Percentiles rank a stretch among this genome's conserved stretches.
Evolutionary conservation across 2,113 vertebrate genomes (phyloP).

Genomic region (Edolisoma coerulescens): DNA sequence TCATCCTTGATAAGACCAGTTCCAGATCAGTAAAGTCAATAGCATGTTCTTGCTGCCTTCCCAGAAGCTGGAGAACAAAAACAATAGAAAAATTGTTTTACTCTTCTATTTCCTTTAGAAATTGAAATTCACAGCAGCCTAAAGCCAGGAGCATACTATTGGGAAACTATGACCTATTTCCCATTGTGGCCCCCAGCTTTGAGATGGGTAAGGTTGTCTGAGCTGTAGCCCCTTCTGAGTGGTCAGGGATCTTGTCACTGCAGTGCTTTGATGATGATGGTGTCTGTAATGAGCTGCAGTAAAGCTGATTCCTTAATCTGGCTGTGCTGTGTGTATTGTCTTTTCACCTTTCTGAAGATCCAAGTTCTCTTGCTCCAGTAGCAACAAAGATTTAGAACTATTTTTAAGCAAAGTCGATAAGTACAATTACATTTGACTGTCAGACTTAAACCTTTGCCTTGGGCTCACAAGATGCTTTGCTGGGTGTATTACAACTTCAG

Average conservation of each 20-base stretch:
- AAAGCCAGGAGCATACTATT: neutral
- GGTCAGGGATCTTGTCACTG: neutral
- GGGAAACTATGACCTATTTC: neutral
- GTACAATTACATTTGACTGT: neutral
- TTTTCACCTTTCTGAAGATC: neutral
- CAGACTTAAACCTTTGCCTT: neutral
- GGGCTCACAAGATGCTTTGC: neutral
- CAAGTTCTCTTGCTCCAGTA: neutral
- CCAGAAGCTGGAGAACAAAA: neutral
- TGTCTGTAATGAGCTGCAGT: neutral
- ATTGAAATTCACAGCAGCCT: neutral
- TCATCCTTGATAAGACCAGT: neutral
- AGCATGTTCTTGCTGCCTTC: neutral
- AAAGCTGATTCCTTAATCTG: neutral
- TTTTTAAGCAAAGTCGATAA: neutral
- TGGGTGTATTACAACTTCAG: neutral
- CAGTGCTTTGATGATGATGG: neutral
- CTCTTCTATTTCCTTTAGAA: neutral
- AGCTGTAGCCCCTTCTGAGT: neutral
- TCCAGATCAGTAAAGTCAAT: neutral
- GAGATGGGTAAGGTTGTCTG: neutral
- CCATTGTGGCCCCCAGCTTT: neutral
- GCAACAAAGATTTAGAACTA: neutral
- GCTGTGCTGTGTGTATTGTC: neutral
- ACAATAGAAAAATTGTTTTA: neutral